Evolutionary conservation across 2,797 vertebrate species (phyloP), one percentile per base, ranked within the genome.

Genomic region (Enteromius viviparus): DNA sequence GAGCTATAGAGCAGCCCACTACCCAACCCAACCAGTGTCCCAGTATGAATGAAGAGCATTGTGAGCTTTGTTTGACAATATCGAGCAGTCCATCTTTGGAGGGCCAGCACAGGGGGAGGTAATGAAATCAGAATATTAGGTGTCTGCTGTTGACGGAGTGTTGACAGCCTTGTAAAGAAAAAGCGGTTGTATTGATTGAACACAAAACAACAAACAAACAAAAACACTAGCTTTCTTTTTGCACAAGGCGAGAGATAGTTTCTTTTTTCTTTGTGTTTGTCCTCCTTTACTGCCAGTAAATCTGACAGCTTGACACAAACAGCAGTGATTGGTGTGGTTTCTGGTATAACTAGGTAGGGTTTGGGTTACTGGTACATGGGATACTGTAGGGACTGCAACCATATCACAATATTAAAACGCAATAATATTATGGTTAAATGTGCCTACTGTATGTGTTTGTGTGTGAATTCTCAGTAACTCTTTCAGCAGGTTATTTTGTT

Each of bases 71-170:
- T 89, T 80, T 87, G 85, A 68, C 87, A 84, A 81, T 87, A 87
- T 89, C 78, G 17, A 85, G 85, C 85, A 81, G 81, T 76, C 80
- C 84, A 87, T 89, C 85, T 85, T 85, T 65, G 64, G 49, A 64
- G 64, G 60, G 51, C 80, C 81, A 77, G 77, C 58, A 71, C 84
- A 55, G 80, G 68, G 62, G 71, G 84, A 83, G 85, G 86, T 87
- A 85, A 88, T 84, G 81, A 89, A 88, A 85, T 88, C 87, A 85
- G 87, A 88, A 88, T 89, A 88, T 87, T 87, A 87, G 85, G 76
- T 78, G 80, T 85, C 71, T 55, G 23, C 80, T 82, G 80, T 74
- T 89, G 87, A 85, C 62, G 78, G 82, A 86, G 82, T 49, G 49
- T 80, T 87, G 88, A 87, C 87, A 88, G 84, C 84, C 85, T 80